Base-by-base conservation (phyloP, 2,113 vertebrate species). In the Myotis lucifugus region DNA sequence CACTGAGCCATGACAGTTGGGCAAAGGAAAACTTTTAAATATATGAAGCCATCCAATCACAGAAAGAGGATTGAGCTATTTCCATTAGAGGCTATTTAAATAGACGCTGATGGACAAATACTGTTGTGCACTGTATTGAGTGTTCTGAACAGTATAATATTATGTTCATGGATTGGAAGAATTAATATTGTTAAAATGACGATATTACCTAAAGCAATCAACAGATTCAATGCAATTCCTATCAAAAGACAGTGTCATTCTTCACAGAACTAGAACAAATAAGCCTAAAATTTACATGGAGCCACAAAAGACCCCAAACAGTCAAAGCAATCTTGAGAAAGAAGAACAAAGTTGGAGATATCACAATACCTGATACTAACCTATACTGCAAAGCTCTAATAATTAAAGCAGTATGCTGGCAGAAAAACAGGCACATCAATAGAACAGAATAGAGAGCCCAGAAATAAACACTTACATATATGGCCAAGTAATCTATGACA, bases 51-150 rank as follows among this genome's bases (percentile, higher is more conserved):
- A 29, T 25, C 9, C 25, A 82, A 61, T 6, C 19, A 81, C 7
- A 74, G 48, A 91, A 92, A 86, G 50, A 69, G 17, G 54, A 88
- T 64, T 52, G 54, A 92, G 34, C 37, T 92, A 19, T 89, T 83
- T 92, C 91, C 42, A 74, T 8, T 52, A 34, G 37, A 81, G 13
- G 3, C 59, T 74, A 74, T 89, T 66, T 40, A 84, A 40, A 37
- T 25, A 89, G 66, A 46, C 11, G 2, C n/a, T 67, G 8, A 23
- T 52, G n/a, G 50, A 10, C 17, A 69, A 88, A 42, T 6, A 52
- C 25, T 23, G 8, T 23, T 52, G 7, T 46, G 5, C 3, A 40
- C 48, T 25, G 17, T 50, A 1, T 6, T 8, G 52, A 32, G 17
- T 50, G 54, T 78, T 82, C 74, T 72, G 17, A 52, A 61, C 13